Percentiles rank a stretch among this genome's conserved stretches.
Conservation (phyloP, 2,797 vertebrate species). For the Danio jaintianensis region DNA sequence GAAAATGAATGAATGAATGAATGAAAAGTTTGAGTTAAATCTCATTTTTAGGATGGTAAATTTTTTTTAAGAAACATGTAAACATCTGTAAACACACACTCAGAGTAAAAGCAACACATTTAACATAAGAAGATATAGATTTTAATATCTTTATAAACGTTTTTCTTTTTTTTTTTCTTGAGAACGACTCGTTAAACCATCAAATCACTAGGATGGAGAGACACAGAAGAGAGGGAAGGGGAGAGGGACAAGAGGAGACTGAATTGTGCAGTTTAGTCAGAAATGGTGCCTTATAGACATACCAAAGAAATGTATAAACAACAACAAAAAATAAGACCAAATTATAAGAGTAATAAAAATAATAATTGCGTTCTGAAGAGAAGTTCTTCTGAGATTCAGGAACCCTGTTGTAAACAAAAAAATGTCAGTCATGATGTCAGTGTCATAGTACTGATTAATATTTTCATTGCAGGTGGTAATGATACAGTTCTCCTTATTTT, state of each 20-base stretch:
- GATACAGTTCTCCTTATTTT: conserved; percentile 74
- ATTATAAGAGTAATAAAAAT: conserved; percentile 53
- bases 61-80: too few relatives aligned
- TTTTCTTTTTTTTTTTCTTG: conserved; percentile 76
- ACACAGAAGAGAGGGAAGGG: conserved; percentile 62
- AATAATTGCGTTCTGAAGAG: conserved; percentile 52
- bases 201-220: conserved; percentile 67
- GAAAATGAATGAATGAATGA: too few relatives aligned
- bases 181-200: conserved; percentile 79
- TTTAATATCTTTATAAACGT: conserved; percentile 94
- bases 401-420: conserved; percentile 83
- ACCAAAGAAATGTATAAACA: conserved; percentile 70
- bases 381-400: conserved; percentile 67
- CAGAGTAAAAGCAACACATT: conserved; percentile 73
- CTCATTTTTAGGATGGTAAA: not conserved
- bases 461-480: conserved; percentile 74
- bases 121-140: conserved; percentile 92
- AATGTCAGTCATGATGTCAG: conserved; percentile 74
- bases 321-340: conserved; percentile 65
- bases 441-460: conserved; percentile 80
- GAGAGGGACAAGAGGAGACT: conserved; percentile 63
- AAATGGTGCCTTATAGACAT: conserved; percentile 72
- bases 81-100: not conserved
- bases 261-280: conserved; percentile 71
- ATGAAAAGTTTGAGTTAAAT: too few relatives aligned